Conservation (phyloP, 92 coral and sea anemone genomes). For the Palythoa grandis region DNA sequence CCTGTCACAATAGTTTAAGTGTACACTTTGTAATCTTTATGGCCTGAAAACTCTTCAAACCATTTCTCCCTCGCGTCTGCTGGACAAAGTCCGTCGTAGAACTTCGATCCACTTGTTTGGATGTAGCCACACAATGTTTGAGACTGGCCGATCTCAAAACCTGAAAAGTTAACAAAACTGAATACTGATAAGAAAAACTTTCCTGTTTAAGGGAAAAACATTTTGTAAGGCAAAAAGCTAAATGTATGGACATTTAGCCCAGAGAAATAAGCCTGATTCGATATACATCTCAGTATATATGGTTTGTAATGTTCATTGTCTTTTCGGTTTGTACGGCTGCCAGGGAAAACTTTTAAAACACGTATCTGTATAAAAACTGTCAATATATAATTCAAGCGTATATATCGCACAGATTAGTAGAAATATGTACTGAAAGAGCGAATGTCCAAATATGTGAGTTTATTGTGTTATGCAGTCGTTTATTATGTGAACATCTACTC, state of each 20-base stretch:
- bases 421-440: too few relatives aligned
- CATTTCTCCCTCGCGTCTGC: slow-evolving; percentile 42
- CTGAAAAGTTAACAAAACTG: slow-evolving; percentile 40
- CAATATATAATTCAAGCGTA: too few relatives aligned
- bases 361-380: too few relatives aligned
- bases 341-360: too few relatives aligned
- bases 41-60: slow-evolving; percentile 48
- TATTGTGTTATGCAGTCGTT: too few relatives aligned
- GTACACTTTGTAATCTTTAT: slow-evolving; percentile 50
- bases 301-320: too few relatives aligned
- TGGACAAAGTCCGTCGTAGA: slow-evolving; percentile 23
- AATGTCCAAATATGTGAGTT: too few relatives aligned
- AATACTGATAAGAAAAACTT: background rate
- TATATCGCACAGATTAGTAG: too few relatives aligned
- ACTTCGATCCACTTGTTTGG: slow-evolving; percentile 67
- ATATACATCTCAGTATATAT: background rate
- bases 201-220: background rate
- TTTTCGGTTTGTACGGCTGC: too few relatives aligned
- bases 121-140: slow-evolving; percentile 64
- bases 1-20: slow-evolving; percentile 31
- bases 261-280: background rate
- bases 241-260: background rate
- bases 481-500: too few relatives aligned
- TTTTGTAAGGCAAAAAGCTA: background rate
- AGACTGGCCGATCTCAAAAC: slow-evolving; percentile 51